Percentiles rank a stretch among this genome's conserved stretches.
Conservation (phyloP, 2,888 invertebrate species). For the Prosopocoilus inquinatus region DNA sequence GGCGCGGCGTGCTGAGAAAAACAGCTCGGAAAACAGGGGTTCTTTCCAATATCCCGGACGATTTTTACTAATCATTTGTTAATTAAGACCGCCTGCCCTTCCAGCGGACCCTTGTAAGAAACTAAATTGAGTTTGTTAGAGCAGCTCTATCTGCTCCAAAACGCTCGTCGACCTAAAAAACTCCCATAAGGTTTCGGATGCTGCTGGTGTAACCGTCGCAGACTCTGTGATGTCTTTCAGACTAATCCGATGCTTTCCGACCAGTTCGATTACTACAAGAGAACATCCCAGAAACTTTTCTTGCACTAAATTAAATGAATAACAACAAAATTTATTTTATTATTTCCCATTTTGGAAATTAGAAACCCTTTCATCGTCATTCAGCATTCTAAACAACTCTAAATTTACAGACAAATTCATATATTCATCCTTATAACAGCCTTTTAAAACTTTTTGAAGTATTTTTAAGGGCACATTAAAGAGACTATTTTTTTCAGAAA, state of each 20-base stretch:
- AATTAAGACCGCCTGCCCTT: slow-evolving; percentile 10
- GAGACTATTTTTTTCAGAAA: too few species aligned
- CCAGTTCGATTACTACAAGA: too few species aligned
- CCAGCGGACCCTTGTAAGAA: not conserved
- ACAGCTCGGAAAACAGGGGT: not conserved
- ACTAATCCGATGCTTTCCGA: not conserved
- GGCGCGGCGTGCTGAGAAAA: not conserved
- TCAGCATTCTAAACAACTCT: too few species aligned
- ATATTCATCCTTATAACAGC: too few species aligned
- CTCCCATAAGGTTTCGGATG: not conserved
- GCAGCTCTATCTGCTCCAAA: not conserved
- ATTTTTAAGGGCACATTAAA: too few species aligned
- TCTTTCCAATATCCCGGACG: slow-evolving; percentile 4
- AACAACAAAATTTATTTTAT: too few species aligned
- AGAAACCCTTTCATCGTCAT: too few species aligned
- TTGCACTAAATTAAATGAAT: too few species aligned
- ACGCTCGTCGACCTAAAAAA: slow-evolving; percentile 2
- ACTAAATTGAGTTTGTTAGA: slow-evolving; percentile 4
- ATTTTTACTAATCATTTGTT: slow-evolving; percentile 19
- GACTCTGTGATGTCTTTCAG: not conserved
- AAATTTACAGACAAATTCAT: too few species aligned
- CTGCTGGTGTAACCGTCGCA: not conserved
- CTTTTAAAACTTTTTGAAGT: too few species aligned
- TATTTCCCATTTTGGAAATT: too few species aligned
- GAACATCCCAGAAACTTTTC: too few species aligned